Percentiles rank a stretch among this genome's conserved stretches.
Evolutionary conservation across 2,113 vertebrate genomes (phyloP).

Genomic region (Eira barbara): DNA sequence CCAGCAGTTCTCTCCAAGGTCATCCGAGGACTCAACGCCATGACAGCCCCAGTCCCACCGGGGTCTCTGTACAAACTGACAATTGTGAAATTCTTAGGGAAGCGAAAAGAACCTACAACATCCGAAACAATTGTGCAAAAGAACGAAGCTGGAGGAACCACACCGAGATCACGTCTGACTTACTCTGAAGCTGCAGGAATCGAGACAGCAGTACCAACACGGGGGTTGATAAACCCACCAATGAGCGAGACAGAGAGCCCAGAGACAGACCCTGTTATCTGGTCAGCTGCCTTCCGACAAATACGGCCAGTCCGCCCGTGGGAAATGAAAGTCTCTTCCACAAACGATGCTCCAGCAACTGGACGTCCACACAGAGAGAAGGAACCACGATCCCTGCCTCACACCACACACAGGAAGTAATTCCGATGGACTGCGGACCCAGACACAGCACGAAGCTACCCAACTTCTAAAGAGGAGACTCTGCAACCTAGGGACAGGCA

Average conservation of each 20-base stretch:
- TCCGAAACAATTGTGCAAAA: background rate
- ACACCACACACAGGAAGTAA: background rate
- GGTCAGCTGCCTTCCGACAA: no score
- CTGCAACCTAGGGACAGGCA: no score
- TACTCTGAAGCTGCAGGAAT: background rate
- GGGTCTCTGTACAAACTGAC: no score
- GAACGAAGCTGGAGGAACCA: background rate
- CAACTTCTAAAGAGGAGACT: background rate
- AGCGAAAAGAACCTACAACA: background rate
- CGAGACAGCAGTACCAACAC: rapidly evolving
- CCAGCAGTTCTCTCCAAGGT: background rate
- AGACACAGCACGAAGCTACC: background rate
- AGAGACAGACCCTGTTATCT: no score
- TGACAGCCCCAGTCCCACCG: background rate
- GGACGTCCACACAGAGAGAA: background rate
- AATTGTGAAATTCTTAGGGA: background rate
- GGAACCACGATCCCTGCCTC: rapidly evolving
- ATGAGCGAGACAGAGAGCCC: background rate
- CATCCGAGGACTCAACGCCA: background rate
- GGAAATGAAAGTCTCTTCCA: background rate
- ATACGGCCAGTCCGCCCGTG: no score
- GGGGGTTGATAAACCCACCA: background rate
- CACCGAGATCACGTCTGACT: background rate
- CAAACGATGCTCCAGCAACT: no score
- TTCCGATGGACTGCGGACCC: background rate